Base-by-base conservation (phyloP, 1,140 invertebrate genomes). In the Hylaeus anthracinus region DNA sequence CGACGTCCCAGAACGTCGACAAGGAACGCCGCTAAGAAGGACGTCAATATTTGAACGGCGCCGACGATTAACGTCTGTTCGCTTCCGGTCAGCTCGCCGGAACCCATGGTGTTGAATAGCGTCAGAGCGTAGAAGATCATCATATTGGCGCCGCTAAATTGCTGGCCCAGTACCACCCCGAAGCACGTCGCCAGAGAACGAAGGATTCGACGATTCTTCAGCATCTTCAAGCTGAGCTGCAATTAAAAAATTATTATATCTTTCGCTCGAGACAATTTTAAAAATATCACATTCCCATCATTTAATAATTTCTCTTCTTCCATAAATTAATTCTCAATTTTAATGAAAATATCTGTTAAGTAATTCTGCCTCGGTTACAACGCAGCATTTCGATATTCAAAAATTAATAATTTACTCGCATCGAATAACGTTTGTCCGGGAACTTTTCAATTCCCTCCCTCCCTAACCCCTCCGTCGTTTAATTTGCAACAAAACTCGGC, bases 91-190 rank as follows among this genome's bases (percentile, higher is more conserved):
- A 92, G 14, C 96, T 95, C 43, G 90, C 90, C 80, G 94, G 95
- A 65, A 94, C 94, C 81, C 94, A 94, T 73, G 89, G 94, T 85
- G 94, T 93, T 90, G 90, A 98, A 97, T 80, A 98, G 96, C 3
- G 93, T 91, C 4, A 84, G 15, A 4, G 86, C 79, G 64, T 84
- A 71, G 43, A 81, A 87, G 43, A 82, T 84, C 72, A 85, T 77
- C 55, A 63, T 79, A 41, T 79, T 84, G 56, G 77, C 37, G 5
- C 85, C 85, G 37, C 72, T 75, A n/a, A 87, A 51, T 63, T 87
- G 97, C 88, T 98, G 97, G 88, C 97, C 96, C 73, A 97, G 91
- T 95, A 98, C 97, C 1, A 98, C 92, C 37, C 95, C 94, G 79
- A 97, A 93, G 75, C 95, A 95, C 43, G 97, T 96, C 8, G 95